Evolutionary conservation across 92 coral and sea anemone genomes (phyloP).

Genomic region (Epizoanthus ramosus): DNA sequence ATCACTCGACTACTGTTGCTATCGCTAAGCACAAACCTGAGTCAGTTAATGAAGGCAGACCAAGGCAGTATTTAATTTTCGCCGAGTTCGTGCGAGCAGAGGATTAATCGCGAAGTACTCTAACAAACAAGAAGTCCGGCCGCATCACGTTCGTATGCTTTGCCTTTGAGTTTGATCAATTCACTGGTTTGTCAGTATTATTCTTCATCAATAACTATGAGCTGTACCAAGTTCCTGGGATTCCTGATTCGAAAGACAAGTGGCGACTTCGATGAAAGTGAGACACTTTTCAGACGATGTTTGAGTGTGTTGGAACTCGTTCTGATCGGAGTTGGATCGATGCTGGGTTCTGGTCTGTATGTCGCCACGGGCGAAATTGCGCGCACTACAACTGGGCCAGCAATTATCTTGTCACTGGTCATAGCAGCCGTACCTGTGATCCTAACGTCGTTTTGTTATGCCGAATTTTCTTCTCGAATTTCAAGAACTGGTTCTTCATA

Average conservation of each 20-base stretch:
- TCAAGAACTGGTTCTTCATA: slow-evolving; percentile 85
- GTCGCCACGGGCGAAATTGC: slow-evolving; percentile 89
- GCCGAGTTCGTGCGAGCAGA: too few species aligned
- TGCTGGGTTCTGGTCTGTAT: slow-evolving; percentile 88
- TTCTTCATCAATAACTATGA: slow-evolving; percentile 53
- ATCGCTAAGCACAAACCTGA: too few species aligned
- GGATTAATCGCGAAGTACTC: too few species aligned
- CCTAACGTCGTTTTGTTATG: slow-evolving; percentile 80
- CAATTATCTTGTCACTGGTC: slow-evolving; percentile 74
- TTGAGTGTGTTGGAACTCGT: slow-evolving; percentile 67
- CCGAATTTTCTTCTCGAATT: slow-evolving; percentile 80
- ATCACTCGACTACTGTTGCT: too few species aligned
- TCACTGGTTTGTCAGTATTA: not conserved
- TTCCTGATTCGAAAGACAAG: slow-evolving; percentile 67
- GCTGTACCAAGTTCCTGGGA: slow-evolving; percentile 61
- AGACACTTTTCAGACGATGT: slow-evolving; percentile 82
- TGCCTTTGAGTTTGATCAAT: too few species aligned
- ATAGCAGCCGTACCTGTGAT: slow-evolving; percentile 84
- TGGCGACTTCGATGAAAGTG: slow-evolving; percentile 62
- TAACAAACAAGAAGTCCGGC: not conserved
- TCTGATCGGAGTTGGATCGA: slow-evolving; percentile 83
- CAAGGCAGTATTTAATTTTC: too few species aligned
- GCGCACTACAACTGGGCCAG: slow-evolving; percentile 88
- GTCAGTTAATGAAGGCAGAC: too few species aligned
- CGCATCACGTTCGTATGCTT: not conserved